Percentiles rank a stretch among this genome's conserved stretches.
These are phyloP conservation scores for Cyphomyrus discorhynchus DNA, from an alignment of 2,113 vertebrate genomes.

Conservation along the genomic window DNA sequence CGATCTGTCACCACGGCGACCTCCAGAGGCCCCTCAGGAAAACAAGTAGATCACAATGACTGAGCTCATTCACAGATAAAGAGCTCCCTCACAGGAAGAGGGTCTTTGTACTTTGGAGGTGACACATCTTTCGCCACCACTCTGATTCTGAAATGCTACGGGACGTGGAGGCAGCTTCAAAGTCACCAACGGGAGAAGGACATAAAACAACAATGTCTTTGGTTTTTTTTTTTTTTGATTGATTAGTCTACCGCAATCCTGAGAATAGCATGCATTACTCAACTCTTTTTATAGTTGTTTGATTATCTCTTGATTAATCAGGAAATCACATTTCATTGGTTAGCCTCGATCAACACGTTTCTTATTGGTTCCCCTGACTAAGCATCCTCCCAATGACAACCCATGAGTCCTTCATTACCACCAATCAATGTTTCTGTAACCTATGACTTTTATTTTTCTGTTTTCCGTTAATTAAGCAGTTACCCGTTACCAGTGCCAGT, in stretches of 20 bases:
- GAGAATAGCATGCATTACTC: neutral
- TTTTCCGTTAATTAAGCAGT: neutral
- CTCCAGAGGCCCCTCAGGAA: neutral
- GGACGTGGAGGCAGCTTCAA: neutral
- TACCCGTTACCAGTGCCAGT: neutral
- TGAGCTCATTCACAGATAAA: neutral
- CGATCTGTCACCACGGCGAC: neutral
- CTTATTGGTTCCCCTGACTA: neutral
- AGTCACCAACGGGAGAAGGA: neutral
- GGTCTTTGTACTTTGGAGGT: neutral
- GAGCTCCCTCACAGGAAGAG: neutral
- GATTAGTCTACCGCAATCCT: neutral
- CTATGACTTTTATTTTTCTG: neutral
- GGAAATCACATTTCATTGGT: neutral
- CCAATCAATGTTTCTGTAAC: neutral
- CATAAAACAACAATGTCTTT: neutral
- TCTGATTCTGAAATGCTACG: neutral
- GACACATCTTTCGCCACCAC: neutral
- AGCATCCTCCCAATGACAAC: neutral
- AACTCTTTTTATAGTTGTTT: neutral
- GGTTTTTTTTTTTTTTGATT: neutral
- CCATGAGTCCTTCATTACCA: neutral
- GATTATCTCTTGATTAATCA: neutral
- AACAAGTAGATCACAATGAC: neutral
- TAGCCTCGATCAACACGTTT: neutral